phyloP scores from a whole-genome alignment of 2,888 invertebrate genomes.

The Eilema depressum region DNA sequence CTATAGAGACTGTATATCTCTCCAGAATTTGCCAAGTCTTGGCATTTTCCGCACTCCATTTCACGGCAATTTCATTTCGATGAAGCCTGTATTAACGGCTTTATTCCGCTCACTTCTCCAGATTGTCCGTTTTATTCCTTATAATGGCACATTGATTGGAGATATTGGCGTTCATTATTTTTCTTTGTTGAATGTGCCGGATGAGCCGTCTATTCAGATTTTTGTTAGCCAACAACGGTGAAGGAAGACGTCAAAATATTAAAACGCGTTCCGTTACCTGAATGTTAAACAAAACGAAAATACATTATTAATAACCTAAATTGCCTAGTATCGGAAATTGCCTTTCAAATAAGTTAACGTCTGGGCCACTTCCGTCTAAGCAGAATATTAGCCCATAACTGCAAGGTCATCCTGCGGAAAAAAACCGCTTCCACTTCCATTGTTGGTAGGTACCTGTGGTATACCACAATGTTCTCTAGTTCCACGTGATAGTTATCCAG shows the following conservation, averaged over 20 bases:
- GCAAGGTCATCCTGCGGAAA: too few relatives aligned
- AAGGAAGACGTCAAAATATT: neutral
- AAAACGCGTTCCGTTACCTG: neutral
- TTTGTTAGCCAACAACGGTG: neutral
- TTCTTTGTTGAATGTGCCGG: neutral
- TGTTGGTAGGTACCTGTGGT: too few relatives aligned
- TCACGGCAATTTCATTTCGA: neutral
- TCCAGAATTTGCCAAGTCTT: neutral
- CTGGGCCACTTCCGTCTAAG: too few relatives aligned
- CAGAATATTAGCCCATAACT: too few relatives aligned
- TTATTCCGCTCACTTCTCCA: neutral
- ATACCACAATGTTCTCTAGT: too few relatives aligned
- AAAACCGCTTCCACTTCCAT: too few relatives aligned
- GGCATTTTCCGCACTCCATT: neutral
- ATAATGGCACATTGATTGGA: constrained; percentile 6
- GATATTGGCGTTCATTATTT: neutral
- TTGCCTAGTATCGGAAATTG: too few relatives aligned
- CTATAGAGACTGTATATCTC: neutral
- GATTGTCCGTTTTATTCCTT: neutral
- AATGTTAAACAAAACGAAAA: neutral
- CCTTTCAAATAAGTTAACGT: too few relatives aligned
- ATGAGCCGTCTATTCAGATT: neutral
- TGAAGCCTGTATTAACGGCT: neutral
- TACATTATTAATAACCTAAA: too few relatives aligned
- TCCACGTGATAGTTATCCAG: too few relatives aligned